Conservation (phyloP, 2,113 vertebrate species). For the Psittacara wagleri region DNA sequence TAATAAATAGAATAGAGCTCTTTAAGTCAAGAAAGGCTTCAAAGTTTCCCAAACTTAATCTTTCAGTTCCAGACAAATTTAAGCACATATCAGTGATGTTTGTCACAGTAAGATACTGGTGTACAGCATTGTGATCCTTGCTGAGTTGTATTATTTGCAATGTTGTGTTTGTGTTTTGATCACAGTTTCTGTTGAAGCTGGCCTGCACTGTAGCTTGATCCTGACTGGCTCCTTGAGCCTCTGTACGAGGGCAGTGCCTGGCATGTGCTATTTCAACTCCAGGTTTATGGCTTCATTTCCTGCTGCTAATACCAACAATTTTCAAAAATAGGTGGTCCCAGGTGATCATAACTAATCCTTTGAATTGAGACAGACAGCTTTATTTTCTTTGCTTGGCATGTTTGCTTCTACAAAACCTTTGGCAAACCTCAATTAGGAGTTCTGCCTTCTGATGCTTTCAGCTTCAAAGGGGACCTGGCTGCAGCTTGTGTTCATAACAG, state of each 20-base stretch:
- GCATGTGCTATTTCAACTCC: accelerated
- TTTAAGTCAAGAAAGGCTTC: not conserved
- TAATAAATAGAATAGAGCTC: not conserved
- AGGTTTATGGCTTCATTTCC: not conserved
- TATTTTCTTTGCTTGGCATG: not conserved
- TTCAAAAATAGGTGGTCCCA: not conserved
- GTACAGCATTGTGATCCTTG: accelerated
- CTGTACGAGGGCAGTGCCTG: accelerated
- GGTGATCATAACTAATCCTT: accelerated
- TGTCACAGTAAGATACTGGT: not conserved
- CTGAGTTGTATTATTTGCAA: not conserved
- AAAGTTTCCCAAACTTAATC: not conserved
- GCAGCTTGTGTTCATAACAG: not conserved
- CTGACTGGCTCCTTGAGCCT: accelerated
- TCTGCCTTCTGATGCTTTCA: not conserved
- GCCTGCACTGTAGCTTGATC: not conserved
- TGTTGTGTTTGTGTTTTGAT: not conserved
- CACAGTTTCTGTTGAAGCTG: not conserved
- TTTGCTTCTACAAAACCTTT: not conserved
- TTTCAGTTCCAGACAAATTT: not conserved
- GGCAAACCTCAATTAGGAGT: not conserved
- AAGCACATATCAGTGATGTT: not conserved
- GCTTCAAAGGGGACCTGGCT: not conserved
- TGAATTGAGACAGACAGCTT: not conserved
- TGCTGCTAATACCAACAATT: not conserved